phyloP scores from a whole-genome alignment of 2,113 vertebrate genomes.

The Misgurnus mizolepis region DNA sequence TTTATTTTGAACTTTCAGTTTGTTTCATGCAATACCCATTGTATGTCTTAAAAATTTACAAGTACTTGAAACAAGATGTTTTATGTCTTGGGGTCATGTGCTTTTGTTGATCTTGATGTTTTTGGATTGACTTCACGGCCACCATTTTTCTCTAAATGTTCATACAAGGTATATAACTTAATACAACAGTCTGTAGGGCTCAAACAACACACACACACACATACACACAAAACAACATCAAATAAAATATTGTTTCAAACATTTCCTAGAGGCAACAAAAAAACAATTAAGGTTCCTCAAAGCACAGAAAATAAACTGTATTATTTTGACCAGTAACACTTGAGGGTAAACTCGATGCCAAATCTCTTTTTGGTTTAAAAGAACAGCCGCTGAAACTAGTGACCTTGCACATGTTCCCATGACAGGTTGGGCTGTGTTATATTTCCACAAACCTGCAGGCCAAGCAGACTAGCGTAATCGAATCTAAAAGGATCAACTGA shows the following conservation, averaged over 20 bases:
- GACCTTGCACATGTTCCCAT: conserved; percentile 31
- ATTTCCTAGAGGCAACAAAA: conserved; percentile 1
- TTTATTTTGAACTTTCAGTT: not conserved
- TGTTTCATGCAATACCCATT: no score
- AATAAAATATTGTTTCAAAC: not conserved
- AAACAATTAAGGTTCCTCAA: conserved; percentile 14
- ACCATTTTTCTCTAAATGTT: not conserved
- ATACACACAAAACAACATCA: not conserved
- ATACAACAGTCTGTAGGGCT: not conserved
- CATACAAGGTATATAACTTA: not conserved
- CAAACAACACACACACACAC: not conserved
- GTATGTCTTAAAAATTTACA: not conserved
- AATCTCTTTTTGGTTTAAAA: conserved; percentile 22
- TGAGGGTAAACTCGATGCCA: conserved; percentile 4
- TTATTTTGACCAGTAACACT: conserved; percentile 14
- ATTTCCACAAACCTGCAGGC: conserved; percentile 31
- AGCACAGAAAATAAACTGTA: not conserved
- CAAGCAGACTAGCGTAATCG: conserved; percentile 28
- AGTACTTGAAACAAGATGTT: not conserved
- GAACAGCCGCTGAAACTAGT: conserved; percentile 26
- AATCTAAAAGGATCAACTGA: conserved; percentile 35
- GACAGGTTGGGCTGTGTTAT: conserved; percentile 10
- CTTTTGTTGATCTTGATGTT: not conserved
- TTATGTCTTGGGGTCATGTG: not conserved
- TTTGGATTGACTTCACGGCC: not conserved